phyloP scores from a whole-genome alignment of 64 coral and sea anemone species.

The Astreopora myriophthalma region DNA sequence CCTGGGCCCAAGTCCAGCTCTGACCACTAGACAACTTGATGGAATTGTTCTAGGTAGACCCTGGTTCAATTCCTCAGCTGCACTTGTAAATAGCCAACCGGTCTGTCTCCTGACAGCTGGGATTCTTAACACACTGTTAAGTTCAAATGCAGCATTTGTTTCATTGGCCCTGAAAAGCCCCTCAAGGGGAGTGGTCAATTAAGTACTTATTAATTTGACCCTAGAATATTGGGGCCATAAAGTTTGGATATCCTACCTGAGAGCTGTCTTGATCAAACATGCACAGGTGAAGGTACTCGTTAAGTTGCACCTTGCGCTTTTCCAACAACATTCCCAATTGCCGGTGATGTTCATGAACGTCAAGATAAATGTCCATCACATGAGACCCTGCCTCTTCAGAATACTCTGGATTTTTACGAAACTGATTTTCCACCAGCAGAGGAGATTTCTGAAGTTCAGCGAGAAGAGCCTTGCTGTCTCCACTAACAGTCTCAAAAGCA shows the following conservation, averaged over 20 bases:
- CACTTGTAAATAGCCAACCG: too few relatives aligned
- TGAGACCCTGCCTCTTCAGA: slow-evolving; percentile 97
- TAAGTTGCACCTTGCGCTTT: slow-evolving; percentile 67
- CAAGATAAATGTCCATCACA: slow-evolving; percentile 97
- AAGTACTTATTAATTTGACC: too few relatives aligned
- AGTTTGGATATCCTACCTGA: slow-evolving; percentile 95
- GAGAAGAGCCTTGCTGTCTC: slow-evolving; percentile 93
- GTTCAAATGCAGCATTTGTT: too few relatives aligned
- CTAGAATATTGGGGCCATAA: too few relatives aligned
- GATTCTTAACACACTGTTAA: too few relatives aligned
- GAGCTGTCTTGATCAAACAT: slow-evolving; percentile 98
- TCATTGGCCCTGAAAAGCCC: too few relatives aligned
- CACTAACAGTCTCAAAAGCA: slow-evolving; percentile 83
- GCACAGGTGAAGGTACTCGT: slow-evolving; percentile 92
- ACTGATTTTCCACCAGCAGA: slow-evolving; percentile 80
- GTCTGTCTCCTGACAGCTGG: too few relatives aligned
- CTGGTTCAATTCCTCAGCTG: too few relatives aligned
- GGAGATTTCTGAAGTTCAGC: slow-evolving; percentile 91
- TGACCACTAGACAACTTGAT: too few relatives aligned
- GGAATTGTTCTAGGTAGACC: too few relatives aligned
- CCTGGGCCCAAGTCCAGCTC: too few relatives aligned
- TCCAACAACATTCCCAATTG: slow-evolving; percentile 97
- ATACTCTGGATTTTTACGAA: slow-evolving; percentile 90
- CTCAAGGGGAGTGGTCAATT: too few relatives aligned
- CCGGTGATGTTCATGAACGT: slow-evolving; percentile 97